phyloP scores from a whole-genome alignment of 1,140 invertebrate genomes.

The Bombus vancouverensis region DNA sequence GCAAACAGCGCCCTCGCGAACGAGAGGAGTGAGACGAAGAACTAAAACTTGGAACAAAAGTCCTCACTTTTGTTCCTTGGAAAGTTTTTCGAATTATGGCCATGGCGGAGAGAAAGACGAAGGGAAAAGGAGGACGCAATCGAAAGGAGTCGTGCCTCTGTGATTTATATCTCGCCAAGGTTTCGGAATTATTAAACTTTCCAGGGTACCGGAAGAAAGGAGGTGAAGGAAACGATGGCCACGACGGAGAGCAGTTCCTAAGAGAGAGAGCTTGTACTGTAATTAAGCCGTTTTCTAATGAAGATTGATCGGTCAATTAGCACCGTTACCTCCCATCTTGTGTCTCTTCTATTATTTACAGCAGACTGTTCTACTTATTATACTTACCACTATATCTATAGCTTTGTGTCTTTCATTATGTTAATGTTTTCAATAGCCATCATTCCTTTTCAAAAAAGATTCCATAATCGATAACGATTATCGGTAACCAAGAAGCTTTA shows the following conservation, averaged over 20 bases:
- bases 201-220: conserved; percentile 26
- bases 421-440: not conserved
- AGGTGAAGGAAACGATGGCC: conserved; percentile 3
- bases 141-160: conserved; percentile 52
- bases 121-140: conserved; percentile 45
- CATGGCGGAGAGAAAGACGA: conserved; percentile 56
- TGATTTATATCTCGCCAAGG: conserved; percentile 76
- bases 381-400: not conserved
- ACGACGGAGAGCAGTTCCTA: conserved; percentile 20
- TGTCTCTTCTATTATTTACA: conserved; percentile 71
- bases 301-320: conserved; percentile 79
- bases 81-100: conserved; percentile 82
- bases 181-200: conserved; percentile 74
- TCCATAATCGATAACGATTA: too few relatives aligned
- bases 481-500: not conserved
- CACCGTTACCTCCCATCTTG: conserved; percentile 67
- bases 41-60: conserved; percentile 81
- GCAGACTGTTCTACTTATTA: not conserved
- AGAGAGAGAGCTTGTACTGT: conserved; percentile 70
- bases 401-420: not conserved
- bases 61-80: conserved; percentile 79
- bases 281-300: conserved; percentile 79
- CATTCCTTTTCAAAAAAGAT: not conserved
- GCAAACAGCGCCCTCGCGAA: conserved; percentile 68
- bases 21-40: conserved; percentile 40